phyloP scores from a whole-genome alignment of 2,113 vertebrate genomes.

The Spea multiplicata region DNA sequence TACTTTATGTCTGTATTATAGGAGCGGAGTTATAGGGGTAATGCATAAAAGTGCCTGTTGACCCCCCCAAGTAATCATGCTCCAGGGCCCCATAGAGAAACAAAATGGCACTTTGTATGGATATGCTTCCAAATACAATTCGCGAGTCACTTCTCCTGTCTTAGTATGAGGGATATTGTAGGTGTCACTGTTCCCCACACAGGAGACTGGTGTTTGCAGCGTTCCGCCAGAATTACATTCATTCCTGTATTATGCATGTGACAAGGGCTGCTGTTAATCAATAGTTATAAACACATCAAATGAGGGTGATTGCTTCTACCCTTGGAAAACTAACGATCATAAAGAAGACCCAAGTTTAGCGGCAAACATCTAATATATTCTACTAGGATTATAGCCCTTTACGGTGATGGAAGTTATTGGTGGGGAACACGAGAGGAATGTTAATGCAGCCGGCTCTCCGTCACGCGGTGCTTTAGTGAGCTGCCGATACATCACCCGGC shows the following conservation, averaged over 20 bases:
- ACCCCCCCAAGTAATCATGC: too few relatives aligned
- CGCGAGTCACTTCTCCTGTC: too few relatives aligned
- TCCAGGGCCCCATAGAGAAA: too few relatives aligned
- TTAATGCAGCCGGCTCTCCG: conserved; percentile 34
- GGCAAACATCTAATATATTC: conserved; percentile 48
- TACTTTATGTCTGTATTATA: too few relatives aligned
- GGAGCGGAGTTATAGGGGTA: too few relatives aligned
- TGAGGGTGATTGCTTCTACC: conserved; percentile 41
- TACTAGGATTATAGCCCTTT: conserved; percentile 46
- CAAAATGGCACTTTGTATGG: too few relatives aligned
- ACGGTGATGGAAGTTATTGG: conserved; percentile 48
- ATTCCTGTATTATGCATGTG: conserved; percentile 41
- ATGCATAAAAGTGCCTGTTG: too few relatives aligned
- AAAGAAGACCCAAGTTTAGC: conserved; percentile 45
- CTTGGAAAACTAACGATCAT: conserved; percentile 45
- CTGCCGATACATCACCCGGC: conserved; percentile 43
- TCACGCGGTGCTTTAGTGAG: conserved; percentile 38
- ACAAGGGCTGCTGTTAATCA: conserved; percentile 46
- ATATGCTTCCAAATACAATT: too few relatives aligned
- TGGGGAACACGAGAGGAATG: conserved; percentile 39
- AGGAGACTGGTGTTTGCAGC: background rate
- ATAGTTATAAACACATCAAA: conserved; percentile 49
- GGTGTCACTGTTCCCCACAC: background rate
- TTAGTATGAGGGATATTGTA: background rate
- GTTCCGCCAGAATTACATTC: conserved; percentile 23